These are phyloP conservation scores for Cynoglossus semilaevis DNA, from an alignment of 2,113 vertebrate species.

Conservation along the genomic window DNA sequence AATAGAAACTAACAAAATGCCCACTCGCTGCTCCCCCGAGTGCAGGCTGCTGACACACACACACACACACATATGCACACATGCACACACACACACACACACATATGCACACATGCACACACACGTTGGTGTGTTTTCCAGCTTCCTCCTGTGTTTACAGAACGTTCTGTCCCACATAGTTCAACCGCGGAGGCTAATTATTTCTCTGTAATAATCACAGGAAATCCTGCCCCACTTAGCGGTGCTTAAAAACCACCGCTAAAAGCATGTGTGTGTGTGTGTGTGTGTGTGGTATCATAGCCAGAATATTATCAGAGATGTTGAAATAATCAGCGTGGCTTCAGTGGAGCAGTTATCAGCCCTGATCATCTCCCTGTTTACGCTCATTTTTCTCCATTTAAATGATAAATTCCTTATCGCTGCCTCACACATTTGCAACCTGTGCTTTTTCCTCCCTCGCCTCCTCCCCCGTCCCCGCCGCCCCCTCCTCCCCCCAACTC, in stretches of 20 bases:
- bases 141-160: constrained; percentile 13
- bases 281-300: constrained; percentile 45
- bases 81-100: constrained; percentile 21
- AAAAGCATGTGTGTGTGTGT: constrained; percentile 38
- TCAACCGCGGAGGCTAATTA: constrained; percentile 19
- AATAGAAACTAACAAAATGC: constrained; percentile 29
- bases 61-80: constrained; percentile 26
- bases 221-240: constrained; percentile 61
- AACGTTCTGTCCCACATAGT: constrained; percentile 12
- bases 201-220: constrained; percentile 42
- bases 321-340: constrained; percentile 66
- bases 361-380: constrained; percentile 68
- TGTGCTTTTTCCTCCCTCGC: constrained; percentile 33
- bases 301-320: constrained; percentile 59
- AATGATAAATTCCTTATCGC: constrained; percentile 59
- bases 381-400: constrained; percentile 63
- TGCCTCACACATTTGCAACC: constrained; percentile 56
- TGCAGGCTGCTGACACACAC: constrained; percentile 14
- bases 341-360: constrained; percentile 66
- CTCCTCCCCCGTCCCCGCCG: constrained; percentile 24
- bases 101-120: constrained; percentile 19
- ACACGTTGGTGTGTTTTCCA: neutral
- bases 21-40: constrained; percentile 17
- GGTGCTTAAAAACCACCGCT: neutral
- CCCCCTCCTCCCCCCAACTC: constrained; percentile 18